Base-by-base conservation (phyloP, 2,113 vertebrate species). In the Boleophthalmus pectinirostris region DNA sequence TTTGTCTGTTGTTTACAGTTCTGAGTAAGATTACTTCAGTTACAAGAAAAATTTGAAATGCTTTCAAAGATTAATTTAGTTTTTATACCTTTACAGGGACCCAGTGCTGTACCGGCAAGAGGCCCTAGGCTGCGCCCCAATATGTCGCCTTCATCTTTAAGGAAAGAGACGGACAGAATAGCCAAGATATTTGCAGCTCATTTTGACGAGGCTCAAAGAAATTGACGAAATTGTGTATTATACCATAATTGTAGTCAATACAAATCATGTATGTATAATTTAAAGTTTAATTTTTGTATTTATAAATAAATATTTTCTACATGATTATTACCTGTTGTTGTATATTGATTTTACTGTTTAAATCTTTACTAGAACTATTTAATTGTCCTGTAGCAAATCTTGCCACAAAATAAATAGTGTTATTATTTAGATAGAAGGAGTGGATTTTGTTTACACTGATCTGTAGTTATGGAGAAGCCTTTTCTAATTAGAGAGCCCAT, bases 121-220 rank as follows among this genome's bases (percentile, higher is more conserved):
- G 82, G 70, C 0, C 66, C 33, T 7, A 90, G 75, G 0, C 92
- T 77, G 61, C 83, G 85, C 63, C 93, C 92, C n/a, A 80, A 67
- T 77, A 77, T 92, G 43, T 85, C 89, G 0, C 68, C 80, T 0
- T 75, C 87, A 0, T 78, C 82, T 14, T 86, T 92, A 73, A 93
- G 92, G 0, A 93, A 92, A 72, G 95, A 97, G 77, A 92, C 95
- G 0, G 76, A 88, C 65, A 94, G 97, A 68, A 98, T 99, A 0
- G 93, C 95, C 20, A 93, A 94, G 79, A 98, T 98, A 76, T 98
- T 98, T 90, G 93, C 95, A 9, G 86, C 94, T 56, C 93, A 69
- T 24, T 94, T 94, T 69, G 87, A 93, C 69, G 82, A 93, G 70
- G 82, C 82, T 66, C 58, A 90, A 20, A 93, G 90, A 68, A 45